Conservation (phyloP, 1,140 invertebrate genomes). For the Drosophila setifemur region DNA sequence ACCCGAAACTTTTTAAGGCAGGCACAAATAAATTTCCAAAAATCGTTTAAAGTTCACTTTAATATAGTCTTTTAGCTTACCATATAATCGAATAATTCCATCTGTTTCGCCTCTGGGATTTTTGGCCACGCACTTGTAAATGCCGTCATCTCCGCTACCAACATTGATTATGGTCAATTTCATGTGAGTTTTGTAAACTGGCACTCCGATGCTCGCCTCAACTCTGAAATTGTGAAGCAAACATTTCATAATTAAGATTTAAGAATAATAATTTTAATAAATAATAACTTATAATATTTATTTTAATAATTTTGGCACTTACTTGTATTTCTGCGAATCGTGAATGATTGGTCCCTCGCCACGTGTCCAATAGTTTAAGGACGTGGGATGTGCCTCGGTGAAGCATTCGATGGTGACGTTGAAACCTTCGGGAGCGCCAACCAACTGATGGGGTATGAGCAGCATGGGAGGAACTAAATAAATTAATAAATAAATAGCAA, state of each 20-base stretch:
- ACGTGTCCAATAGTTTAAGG: conserved; percentile 95
- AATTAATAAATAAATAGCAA: not conserved
- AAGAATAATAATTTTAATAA: too few relatives aligned
- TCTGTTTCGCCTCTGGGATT: conserved; percentile 96
- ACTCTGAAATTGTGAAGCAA: conserved; percentile 70
- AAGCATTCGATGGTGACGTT: conserved; percentile 94
- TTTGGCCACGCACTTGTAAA: conserved; percentile 94
- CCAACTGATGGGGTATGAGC: conserved; percentile 83
- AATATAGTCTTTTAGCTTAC: conserved; percentile 85
- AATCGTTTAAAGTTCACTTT: conserved; percentile 24
- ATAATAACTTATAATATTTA: not conserved
- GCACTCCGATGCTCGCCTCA: conserved; percentile 87
- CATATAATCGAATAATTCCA: conserved; percentile 93
- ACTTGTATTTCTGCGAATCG: conserved; percentile 91
- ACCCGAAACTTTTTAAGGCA: too few relatives aligned
- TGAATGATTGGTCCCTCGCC: conserved; percentile 95
- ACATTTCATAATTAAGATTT: too few relatives aligned
- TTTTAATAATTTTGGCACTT: conserved; percentile 14
- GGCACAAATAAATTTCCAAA: too few relatives aligned
- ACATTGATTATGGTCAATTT: conserved; percentile 90
- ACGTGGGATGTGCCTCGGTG: conserved; percentile 95
- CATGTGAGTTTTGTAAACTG: conserved; percentile 93
- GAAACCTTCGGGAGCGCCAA: conserved; percentile 91
- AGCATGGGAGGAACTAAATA: conserved; percentile 77
- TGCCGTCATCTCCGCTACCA: conserved; percentile 90